Evolutionary conservation across 2,888 invertebrate genomes (phyloP), one percentile per base, ranked within the genome.

Genomic region (Caenorhabditis sinica): DNA sequence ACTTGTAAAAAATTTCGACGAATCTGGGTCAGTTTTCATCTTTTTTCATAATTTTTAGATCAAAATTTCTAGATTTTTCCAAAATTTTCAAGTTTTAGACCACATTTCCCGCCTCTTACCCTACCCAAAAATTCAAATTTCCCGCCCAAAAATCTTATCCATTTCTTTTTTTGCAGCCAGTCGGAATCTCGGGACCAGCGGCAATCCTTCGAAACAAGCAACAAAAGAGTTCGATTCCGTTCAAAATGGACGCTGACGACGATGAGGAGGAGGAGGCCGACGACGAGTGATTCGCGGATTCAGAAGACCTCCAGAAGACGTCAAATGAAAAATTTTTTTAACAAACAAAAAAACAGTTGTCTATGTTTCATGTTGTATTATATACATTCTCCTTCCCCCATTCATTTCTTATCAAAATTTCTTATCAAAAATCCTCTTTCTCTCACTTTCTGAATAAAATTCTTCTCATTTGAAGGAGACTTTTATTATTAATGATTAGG

Each of bases 181-280:
- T 69, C 33, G 85, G 83, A 3, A 72, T 83, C 13, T 84, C 83
- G 13, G 88, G 87, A 1, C 87, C 88, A 28, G 86, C 88, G 0
- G 88, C 88, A 1, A 83, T 86, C 33, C 80, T 89, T 9, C 87
- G 89, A 53, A 88, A 85, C 83, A 88, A 88, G 73, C 89, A 89
- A 23, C 85, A 85, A 49, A 83, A 84, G 61, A 82, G 20, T n/a
- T 20, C 87, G 51, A 88, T 89, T 75, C 89, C 89, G 40, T 84
- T 88, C 83, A 84, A 88, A 66, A 80, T 88, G 60, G 85, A 85
- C 60, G 86, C 82, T 11, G 49, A 9, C 20, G 49, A 20, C 20
- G 49, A 49, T 5, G 49, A 49, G 8, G 49, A 49, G 1, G 49
- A 49, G 20, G 49, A 49, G 9, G 40, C n/a, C 20, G 49, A 45